Evolutionary conservation across 2,888 invertebrate genomes (phyloP).

Genomic region (Gymnocheta viridis): DNA sequence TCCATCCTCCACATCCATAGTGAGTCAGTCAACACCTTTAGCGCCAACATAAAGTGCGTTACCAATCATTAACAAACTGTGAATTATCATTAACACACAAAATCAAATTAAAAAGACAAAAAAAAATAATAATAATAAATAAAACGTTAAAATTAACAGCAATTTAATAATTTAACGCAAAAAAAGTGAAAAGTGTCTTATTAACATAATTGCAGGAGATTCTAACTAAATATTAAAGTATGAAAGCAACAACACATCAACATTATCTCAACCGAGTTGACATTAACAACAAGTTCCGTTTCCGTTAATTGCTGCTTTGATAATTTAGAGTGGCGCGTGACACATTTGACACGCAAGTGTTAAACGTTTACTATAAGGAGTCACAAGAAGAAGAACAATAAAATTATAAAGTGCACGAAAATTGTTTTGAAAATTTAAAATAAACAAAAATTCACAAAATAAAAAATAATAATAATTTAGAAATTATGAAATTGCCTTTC

Average conservation of each 20-base stretch:
- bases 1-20: constrained; percentile 42
- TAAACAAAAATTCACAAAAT: constrained; percentile 38
- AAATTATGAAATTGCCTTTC: constrained; percentile 13
- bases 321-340: constrained; percentile 70
- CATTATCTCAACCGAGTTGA: constrained; percentile 35
- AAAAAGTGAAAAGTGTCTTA: constrained; percentile 66
- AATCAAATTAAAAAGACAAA: constrained; percentile 45
- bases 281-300: constrained; percentile 68
- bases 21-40: constrained; percentile 59
- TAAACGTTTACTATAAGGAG: constrained; percentile 68
- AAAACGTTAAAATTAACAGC: constrained; percentile 64
- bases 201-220: constrained; percentile 65
- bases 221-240: constrained; percentile 36
- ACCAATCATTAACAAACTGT: constrained; percentile 65
- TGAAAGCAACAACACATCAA: constrained; percentile 32
- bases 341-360: constrained; percentile 73
- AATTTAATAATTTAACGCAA: constrained; percentile 69
- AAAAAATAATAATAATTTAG: not conserved
- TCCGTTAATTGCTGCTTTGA: constrained; percentile 62
- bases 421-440: constrained; percentile 25
- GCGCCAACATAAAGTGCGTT: constrained; percentile 70
- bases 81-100: constrained; percentile 63
- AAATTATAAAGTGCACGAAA: constrained; percentile 59
- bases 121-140: constrained; percentile 48
- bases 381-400: constrained; percentile 29